These are phyloP conservation scores for Diabrotica virgifera DNA, from an alignment of 1,140 invertebrate species.

Conservation along the genomic window DNA sequence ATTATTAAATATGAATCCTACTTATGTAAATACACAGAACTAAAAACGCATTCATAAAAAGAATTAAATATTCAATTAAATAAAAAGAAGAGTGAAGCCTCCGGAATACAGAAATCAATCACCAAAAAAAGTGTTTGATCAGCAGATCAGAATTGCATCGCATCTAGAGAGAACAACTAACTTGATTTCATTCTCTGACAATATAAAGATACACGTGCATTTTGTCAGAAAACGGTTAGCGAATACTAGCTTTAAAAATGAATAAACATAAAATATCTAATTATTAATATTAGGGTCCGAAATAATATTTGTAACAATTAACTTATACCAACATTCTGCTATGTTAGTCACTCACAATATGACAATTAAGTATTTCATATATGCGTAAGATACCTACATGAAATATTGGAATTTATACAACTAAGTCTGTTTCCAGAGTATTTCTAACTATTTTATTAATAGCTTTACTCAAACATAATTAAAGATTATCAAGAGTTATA, in stretches of 20 bases:
- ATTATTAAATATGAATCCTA: background rate
- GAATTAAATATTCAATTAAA: conserved; percentile 8
- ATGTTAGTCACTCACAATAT: conserved; percentile 17
- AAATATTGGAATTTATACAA: conserved; percentile 17
- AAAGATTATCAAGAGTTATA: background rate
- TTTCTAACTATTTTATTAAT: conserved; percentile 8
- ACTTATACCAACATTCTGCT: conserved; percentile 14
- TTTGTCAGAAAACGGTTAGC: conserved; percentile 22
- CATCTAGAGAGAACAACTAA: conserved; percentile 30
- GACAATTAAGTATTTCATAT: conserved; percentile 18
- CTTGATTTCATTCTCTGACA: conserved; percentile 24
- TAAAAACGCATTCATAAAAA: too few relatives aligned
- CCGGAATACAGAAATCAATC: conserved; percentile 49
- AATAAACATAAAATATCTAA: conserved; percentile 13
- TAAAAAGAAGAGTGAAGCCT: conserved; percentile 26
- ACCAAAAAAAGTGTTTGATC: conserved; percentile 40
- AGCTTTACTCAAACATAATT: background rate
- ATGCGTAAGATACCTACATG: conserved; percentile 13
- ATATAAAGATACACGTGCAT: conserved; percentile 13
- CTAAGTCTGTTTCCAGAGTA: background rate
- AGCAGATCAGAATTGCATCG: conserved; percentile 48
- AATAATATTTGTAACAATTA: conserved; percentile 21
- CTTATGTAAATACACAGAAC: too few relatives aligned
- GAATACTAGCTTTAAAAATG: conserved; percentile 18
- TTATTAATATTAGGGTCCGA: conserved; percentile 20